These are phyloP conservation scores for Ypsolopha sequella DNA, from an alignment of 2,888 invertebrate genomes.

Conservation along the genomic window DNA sequence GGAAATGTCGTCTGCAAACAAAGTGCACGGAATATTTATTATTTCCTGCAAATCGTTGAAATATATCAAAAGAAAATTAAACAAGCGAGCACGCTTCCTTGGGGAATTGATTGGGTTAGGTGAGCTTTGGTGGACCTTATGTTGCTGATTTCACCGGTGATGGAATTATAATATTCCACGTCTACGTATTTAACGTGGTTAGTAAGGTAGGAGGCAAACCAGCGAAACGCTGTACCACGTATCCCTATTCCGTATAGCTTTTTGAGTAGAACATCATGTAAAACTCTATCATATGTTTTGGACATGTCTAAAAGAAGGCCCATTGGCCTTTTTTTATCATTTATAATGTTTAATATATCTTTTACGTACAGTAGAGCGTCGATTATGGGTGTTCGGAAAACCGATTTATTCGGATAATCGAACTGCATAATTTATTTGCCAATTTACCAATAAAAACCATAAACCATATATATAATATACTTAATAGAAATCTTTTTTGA, in stretches of 20 bases:
- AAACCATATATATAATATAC: no score
- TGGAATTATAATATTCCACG: slow-evolving; percentile 4
- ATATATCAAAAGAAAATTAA: slow-evolving; percentile 5
- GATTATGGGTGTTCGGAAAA: neutral
- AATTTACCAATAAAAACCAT: no score
- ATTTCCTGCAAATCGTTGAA: no score
- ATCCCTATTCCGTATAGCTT: slow-evolving; percentile 9
- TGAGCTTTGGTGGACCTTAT: neutral
- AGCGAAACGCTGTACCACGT: slow-evolving; percentile 4
- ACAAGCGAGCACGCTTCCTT: slow-evolving; percentile 10
- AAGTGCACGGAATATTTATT: no score
- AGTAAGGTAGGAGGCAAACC: slow-evolving; percentile 8
- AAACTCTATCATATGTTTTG: slow-evolving; percentile 10
- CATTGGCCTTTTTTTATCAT: slow-evolving; percentile 4
- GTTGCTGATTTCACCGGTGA: neutral
- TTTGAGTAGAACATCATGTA: slow-evolving; percentile 6
- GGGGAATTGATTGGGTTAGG: slow-evolving; percentile 6
- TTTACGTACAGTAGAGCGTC: neutral
- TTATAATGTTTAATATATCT: neutral
- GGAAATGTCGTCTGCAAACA: no score
- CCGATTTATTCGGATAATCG: no score
- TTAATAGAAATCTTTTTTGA: no score
- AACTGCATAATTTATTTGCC: no score
- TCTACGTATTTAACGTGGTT: no score
- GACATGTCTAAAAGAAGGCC: slow-evolving; percentile 9